Base-by-base conservation (phyloP, 2,888 invertebrate genomes). In the Eustalomyia histrio region DNA sequence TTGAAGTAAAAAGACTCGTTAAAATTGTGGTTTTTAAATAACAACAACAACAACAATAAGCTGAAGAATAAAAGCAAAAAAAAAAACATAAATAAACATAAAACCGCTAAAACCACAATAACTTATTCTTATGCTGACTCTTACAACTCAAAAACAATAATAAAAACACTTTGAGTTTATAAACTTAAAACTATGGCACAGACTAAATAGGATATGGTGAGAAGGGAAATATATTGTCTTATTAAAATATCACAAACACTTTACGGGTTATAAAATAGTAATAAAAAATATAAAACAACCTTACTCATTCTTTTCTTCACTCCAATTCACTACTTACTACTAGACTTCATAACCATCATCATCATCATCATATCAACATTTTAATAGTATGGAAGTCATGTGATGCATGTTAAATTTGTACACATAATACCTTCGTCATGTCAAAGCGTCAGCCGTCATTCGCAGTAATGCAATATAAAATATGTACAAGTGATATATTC, bases 361-460 rank as follows among this genome's bases (percentile, higher is more conserved):
- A 29, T 29, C 29, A 29, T 29, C 29, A 29, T 29, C 29, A 29
- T 29, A 29, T 29, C 53, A 65, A 71, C 75, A 75, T 57, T 58
- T 75, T 69, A 52, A 68, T 69, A 53, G 63, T 57, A 80, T 80
- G 35, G 60, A 50, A 64, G 76, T 81, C 85, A 86, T 86, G 85
- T 86, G 85, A 85, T 84, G 86, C 88, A 84, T 85, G 86, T 86
- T 85, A 87, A 87, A 85, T 86, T 67, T 74, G 53, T 79, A 63
- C 18, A 65, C 65, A 79, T 52, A 33, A 5, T 24, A 16, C 53
- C 58, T 29, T 18, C 57, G 52, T 71, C 73, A 58, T 43, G 53
- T 16, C 61, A 50, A 61, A 76, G 61, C 61, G 61, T 43, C 18
- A 75, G 55, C 43, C 67, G 53, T 76, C 72, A 29, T 76, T 61